Base-by-base conservation (phyloP, 53 echinoderm and acorn worm species). In the Arbacia lixula region DNA sequence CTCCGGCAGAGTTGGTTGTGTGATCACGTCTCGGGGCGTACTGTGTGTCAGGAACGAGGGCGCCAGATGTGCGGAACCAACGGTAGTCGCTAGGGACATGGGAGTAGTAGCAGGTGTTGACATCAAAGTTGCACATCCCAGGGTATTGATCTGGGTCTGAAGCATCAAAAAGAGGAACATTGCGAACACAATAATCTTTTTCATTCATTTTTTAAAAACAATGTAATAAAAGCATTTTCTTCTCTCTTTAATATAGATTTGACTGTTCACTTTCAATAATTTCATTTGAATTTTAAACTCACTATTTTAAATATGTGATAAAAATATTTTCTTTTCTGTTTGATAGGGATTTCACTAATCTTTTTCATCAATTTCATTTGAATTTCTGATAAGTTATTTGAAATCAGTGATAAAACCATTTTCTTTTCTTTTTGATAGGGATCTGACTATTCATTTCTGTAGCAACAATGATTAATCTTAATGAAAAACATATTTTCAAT, bases 21-120 rank as follows among this genome's bases (percentile, higher is more conserved):
- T 92, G 92, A 68, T 92, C 92, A 10, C 88, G 67, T 5, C 92
- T 86, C 14, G 95, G 95, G 43, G 88, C 92, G 9, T 90, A 90
- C 28, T 72, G 86, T 24, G 35, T 72, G n/a, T 86, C 84, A 34
- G 65, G 72, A 9, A 80, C 87, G 42, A 87, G 39, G 14, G 73
- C 88, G 30, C 84, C 90, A 10, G 88, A 88, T 0, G 84, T 84
- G 24, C 74, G 38, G 6, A 39, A 33, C 88, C 88, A 88, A 31
- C 66, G 55, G 50, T 53, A 32, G 65, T 35, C 57, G n/a, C 93
- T 91, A 82, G 67, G 74, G 33, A 57, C 50, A 71, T 77, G 77
- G 3, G 57, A 37, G 58, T 77, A 77, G 28, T 56, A 55, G 17
- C 88, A 88, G 11, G 73, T 37, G 52, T 83, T 57, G 9, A 55